Base-by-base conservation (phyloP, 2,113 vertebrate species). In the Collichthys lucidus region DNA sequence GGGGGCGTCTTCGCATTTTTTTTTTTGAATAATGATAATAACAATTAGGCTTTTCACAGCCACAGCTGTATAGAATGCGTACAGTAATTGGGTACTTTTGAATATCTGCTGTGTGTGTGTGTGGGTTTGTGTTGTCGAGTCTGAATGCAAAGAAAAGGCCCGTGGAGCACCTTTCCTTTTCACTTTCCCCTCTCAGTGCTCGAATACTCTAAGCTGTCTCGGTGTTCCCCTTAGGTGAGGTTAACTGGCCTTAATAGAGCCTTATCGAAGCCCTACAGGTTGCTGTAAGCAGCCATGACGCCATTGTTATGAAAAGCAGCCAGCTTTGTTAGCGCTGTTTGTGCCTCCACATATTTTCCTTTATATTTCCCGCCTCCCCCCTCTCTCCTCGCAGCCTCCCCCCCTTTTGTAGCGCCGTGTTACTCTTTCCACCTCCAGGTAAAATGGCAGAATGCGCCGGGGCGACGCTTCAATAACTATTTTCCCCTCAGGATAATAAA, bases 1-100 rank as follows among this genome's bases (percentile, higher is more conserved):
- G 95, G 68, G 69, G 68, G 69, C 49, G 83, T 72, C 81, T 88
- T 88, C 29, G 55, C 92, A 92, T 89, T 26, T 26, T 26, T 2
- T 88, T 92, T 94, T 91, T 94, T 91, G 92, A 96, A 96, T 97
- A 95, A 96, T 95, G 94, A 95, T 95, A 93, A 92, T 92, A 93
- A 92, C 93, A 94, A 94, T 95, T 94, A 92, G 92, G 92, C 92
- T 92, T 94, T 95, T 96, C 95, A 86, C 80, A 87, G 46, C 59
- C 73, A 82, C 86, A 91, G 91, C 90, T 91, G 87, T 95, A 92
- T 94, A 89, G 94, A 95, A 93, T 89, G 83, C 91, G 87, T 90
- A 84, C 90, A 87, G 94, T 95, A 94, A 94, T 94, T 95, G 93
- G 88, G 85, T 82, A 74, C 92, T 90, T 95, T 92, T 93, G 92